These are phyloP conservation scores for Planiliza haematocheilus DNA, from an alignment of 2,113 vertebrate species.

Conservation along the genomic window DNA sequence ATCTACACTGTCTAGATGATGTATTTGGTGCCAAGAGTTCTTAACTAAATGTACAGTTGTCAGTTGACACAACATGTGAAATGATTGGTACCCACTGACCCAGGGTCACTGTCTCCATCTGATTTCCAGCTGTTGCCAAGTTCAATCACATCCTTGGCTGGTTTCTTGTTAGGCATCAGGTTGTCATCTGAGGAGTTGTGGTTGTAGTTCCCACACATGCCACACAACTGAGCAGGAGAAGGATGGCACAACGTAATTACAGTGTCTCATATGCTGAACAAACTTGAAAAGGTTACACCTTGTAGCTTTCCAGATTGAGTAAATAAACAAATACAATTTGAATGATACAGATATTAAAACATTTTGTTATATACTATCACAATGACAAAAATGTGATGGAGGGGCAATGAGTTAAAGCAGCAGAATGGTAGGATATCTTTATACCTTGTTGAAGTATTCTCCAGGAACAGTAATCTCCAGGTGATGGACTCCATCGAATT, in stretches of 20 bases:
- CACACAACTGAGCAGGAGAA: slow-evolving; percentile 82
- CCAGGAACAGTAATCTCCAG: slow-evolving; percentile 88
- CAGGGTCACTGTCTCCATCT: slow-evolving; percentile 78
- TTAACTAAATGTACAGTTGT: too few species aligned
- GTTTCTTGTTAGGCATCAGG: slow-evolving; percentile 80
- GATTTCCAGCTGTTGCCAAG: slow-evolving; percentile 89
- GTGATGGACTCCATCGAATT: slow-evolving; percentile 90
- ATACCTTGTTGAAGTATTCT: slow-evolving; percentile 90
- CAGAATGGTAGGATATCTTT: not conserved
- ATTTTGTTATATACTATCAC: too few species aligned
- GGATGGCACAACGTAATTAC: not conserved
- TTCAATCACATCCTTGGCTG: slow-evolving; percentile 78
- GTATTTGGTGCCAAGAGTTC: too few species aligned
- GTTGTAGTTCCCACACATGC: slow-evolving; percentile 90
- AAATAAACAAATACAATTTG: not conserved
- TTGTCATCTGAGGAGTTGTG: slow-evolving; percentile 82
- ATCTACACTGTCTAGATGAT: too few species aligned
- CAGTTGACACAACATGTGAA: too few species aligned
- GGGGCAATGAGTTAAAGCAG: not conserved
- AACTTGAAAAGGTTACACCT: not conserved
- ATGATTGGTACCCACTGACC: slow-evolving; percentile 68
- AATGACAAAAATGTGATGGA: not conserved
- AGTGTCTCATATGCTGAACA: not conserved
- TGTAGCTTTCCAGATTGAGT: not conserved
- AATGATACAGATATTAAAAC: not conserved